Evolutionary conservation across 2,888 invertebrate species (phyloP), one percentile per base, ranked within the genome.

Genomic region (Drosophila sordidula): DNA sequence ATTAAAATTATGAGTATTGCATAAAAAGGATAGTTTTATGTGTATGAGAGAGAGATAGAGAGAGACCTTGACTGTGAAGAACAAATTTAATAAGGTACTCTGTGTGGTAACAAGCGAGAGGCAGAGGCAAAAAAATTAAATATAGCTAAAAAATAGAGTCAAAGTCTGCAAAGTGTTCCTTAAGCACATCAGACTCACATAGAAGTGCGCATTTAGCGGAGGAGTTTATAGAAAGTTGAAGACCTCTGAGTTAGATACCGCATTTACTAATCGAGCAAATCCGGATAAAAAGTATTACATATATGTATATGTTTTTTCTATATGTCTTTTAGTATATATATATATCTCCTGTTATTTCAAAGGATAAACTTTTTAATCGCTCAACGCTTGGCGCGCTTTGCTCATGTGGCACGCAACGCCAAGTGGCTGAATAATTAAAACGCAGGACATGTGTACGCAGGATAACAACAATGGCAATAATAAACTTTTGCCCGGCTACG

Each of bases 401-500:
- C 61, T 34, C 61, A 47, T 70, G 47, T 54, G 47, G 42, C 29
- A 29, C 50, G 62, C 55, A 44, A 47, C 54, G 9, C 32, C 72
- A 45, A 61, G 57, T 72, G 75, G 29, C 45, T 52, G 47, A 66
- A 66, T 74, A 76, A 76, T 76, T 74, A 74, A 74, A 78, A 55
- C 32, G 34, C 58, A 66, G 45, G 36, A 69, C 49, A 62, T 67
- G 47, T 63, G 62, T 59, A 55, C 22, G 50, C 50, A 49, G 9
- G 45, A 42, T 57, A 45, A 46, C 52, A 66, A 77, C 70, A 82
- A 79, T 55, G 62, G 47, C 59, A 70, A 67, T 87, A 87, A 82
- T 84, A 85, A 85, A 81, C 82, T 84, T 87, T 87, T 50, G 36
- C 54, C 42, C 16, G 14, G 34, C 16, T 22, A 29, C 4, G 38